Base-by-base conservation (phyloP, 2,797 vertebrate species). In the Myripristis jacobus region DNA sequence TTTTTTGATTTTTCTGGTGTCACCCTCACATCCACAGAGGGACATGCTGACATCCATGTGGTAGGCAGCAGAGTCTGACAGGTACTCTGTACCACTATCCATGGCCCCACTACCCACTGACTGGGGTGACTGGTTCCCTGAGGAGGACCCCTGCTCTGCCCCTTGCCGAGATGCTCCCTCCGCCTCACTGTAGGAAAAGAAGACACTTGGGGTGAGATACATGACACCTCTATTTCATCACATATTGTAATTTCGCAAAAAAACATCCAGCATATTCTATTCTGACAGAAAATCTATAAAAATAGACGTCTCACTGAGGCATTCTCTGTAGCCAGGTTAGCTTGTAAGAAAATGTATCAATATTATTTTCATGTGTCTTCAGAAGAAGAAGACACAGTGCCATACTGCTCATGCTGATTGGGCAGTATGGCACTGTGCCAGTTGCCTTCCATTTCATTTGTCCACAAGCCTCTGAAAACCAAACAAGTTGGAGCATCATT, bases 21-120 rank as follows among this genome's bases (percentile, higher is more conserved):
- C 91, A 0, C 90, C 93, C 58, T 95, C 94, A 41, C 94, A 94
- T 27, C 97, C 97, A 0, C 98, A 99, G 38, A 99, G 94, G 0
- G 97, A 99, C 87, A 99, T 92, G 11, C 91, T 92, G 58, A 92
- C 41, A 0, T 95, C 94, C 87, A 90, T 84, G 2, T 58, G 53
- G 68, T 94, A 94, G 0, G 70, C 75, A 24, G 84, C 65, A 0
- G 91, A 90, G 66, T 95, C 95, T 0, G 62, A 89, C 67, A 93
- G 73, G 56, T 88, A 93, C 31, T 94, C 89, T 0, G 92, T 86
- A 1, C 75, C 93, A 22, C 92, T 93, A 84, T 94, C 94, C 80
- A 91, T 77, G 50, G 93, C 78, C 34, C 78, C 80, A 9, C 84
- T 87, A 21, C 89, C 87, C 25, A 91, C 88, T 1, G 91, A 92